Percentiles rank a stretch among this genome's conserved stretches.
Evolutionary conservation across 2,797 vertebrate genomes (phyloP).

Genomic region (Carapus acus): DNA sequence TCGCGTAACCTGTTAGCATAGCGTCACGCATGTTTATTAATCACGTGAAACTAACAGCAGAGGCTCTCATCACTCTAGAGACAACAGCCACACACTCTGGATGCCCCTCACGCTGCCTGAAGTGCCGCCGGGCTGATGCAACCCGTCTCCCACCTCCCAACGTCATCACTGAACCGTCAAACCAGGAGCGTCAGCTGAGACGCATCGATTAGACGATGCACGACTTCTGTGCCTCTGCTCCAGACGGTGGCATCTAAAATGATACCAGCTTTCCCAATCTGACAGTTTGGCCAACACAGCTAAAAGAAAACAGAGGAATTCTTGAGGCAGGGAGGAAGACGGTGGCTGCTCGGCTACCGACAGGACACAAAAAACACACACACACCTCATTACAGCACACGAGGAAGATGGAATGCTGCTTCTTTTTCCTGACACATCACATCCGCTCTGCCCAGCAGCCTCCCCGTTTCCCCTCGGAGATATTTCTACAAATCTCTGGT

Average conservation of each 20-base stretch:
- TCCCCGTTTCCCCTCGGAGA: no score
- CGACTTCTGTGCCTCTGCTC: neutral
- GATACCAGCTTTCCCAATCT: neutral
- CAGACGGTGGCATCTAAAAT: slow-evolving; percentile 2
- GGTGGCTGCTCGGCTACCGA: neutral
- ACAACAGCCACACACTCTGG: slow-evolving; percentile 6
- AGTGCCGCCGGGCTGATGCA: neutral
- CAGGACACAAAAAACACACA: neutral
- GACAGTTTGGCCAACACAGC: neutral
- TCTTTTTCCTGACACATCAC: no score
- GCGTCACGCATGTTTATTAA: no score
- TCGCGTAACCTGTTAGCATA: no score
- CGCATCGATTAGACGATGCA: slow-evolving; percentile 14
- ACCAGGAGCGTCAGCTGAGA: slow-evolving; percentile 35
- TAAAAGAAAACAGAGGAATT: neutral
- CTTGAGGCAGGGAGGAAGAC: neutral
- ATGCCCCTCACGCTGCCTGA: neutral
- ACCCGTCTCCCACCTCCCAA: slow-evolving; percentile 12
- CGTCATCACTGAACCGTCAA: slow-evolving; percentile 28
- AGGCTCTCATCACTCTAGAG: slow-evolving; percentile 3
- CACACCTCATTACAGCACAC: no score
- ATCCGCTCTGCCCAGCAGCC: no score
- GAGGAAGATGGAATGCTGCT: no score
- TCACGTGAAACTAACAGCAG: no score
- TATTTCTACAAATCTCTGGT: no score